Evolutionary conservation across 1,140 invertebrate genomes (phyloP).

Genomic region (honey bee (Apis mellifera)): DNA sequence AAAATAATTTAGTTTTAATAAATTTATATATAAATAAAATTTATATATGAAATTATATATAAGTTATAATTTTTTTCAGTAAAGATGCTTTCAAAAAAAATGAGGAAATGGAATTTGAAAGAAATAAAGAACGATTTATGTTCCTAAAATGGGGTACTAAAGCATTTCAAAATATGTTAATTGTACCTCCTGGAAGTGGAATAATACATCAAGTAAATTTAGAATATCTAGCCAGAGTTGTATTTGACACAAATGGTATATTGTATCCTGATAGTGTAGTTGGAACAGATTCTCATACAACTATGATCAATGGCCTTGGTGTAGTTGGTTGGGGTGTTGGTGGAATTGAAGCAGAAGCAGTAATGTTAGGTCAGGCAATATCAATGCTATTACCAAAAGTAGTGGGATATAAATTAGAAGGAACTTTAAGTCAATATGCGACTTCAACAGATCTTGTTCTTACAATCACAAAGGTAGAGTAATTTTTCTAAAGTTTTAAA

Average conservation of each 20-base stretch:
- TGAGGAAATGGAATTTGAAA: conserved; percentile 96
- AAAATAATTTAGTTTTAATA: conserved; percentile 44
- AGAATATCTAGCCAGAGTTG: conserved; percentile 97
- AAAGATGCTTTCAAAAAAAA: conserved; percentile 95
- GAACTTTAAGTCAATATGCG: conserved; percentile 90
- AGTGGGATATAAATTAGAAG: conserved; percentile 95
- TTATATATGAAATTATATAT: too few relatives aligned
- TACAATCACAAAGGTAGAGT: conserved; percentile 95
- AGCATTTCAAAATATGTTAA: conserved; percentile 97
- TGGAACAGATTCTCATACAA: conserved; percentile 99
- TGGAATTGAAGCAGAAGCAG: conserved; percentile 94
- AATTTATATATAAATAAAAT: too few relatives aligned
- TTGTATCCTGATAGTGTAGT: conserved; percentile 98
- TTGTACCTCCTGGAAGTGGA: conserved; percentile 98
- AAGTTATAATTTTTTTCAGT: conserved; percentile 75
- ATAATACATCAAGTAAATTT: conserved; percentile 99
- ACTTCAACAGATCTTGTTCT: conserved; percentile 99
- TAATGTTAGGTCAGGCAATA: conserved; percentile 97
- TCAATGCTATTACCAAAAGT: conserved; percentile 98
- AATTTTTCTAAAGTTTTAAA: too few relatives aligned
- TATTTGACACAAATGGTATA: conserved; percentile 88
- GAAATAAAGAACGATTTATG: conserved; percentile 97
- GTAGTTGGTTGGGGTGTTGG: conserved; percentile 91
- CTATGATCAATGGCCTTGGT: conserved; percentile 98
- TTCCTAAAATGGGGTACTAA: conserved; percentile 99